Evolutionary conservation across 1,140 invertebrate species (phyloP).

Genomic region (Tribolium castaneum): DNA sequence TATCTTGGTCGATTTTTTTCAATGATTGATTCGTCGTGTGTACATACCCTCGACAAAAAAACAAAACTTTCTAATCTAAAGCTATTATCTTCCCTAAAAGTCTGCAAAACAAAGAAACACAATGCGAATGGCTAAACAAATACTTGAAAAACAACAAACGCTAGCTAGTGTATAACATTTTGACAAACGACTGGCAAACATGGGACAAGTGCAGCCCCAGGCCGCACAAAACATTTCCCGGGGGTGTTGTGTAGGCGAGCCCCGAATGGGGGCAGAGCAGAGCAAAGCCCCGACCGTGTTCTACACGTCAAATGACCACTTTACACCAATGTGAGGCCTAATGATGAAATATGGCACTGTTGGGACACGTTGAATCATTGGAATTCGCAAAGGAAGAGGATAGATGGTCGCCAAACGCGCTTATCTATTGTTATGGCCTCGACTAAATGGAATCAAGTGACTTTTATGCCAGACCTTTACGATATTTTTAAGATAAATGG

Average conservation of each 20-base stretch:
- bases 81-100: slow-evolving; percentile 39
- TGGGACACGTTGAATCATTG: slow-evolving; percentile 48
- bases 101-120: slow-evolving; percentile 44
- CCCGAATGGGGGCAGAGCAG: slow-evolving; percentile 14
- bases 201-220: slow-evolving; percentile 37
- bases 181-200: slow-evolving; percentile 47
- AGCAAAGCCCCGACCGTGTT: slow-evolving; percentile 50
- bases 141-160: slow-evolving; percentile 55
- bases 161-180: slow-evolving; percentile 40
- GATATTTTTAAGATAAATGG: slow-evolving; percentile 9
- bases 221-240: slow-evolving; percentile 48
- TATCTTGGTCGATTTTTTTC: too few species aligned
- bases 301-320: slow-evolving; percentile 66
- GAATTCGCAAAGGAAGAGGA: slow-evolving; percentile 43
- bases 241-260: slow-evolving; percentile 39
- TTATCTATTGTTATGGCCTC: slow-evolving; percentile 34
- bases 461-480: slow-evolving; percentile 22
- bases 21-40: too few species aligned
- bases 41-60: background rate
- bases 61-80: slow-evolving; percentile 39
- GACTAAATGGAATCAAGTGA: slow-evolving; percentile 23
- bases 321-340: slow-evolving; percentile 63
- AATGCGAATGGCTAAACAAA: slow-evolving; percentile 45
- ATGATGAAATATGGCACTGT: slow-evolving; percentile 64
- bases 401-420: slow-evolving; percentile 45